Evolutionary conservation across 2,797 vertebrate species (phyloP).

Genomic region (Poeciliopsis infans): DNA sequence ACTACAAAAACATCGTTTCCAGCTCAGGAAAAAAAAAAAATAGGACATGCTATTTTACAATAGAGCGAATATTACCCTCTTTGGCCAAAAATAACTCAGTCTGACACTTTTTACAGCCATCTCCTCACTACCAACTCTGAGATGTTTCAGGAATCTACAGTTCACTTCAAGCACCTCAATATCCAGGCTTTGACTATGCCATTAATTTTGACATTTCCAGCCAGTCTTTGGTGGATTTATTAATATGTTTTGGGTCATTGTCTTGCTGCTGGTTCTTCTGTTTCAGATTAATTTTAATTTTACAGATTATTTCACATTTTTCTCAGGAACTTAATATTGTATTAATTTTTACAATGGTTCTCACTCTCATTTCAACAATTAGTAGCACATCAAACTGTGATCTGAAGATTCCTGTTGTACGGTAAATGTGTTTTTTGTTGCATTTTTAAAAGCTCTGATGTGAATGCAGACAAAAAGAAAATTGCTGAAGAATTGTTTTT

Average conservation of each 20-base stretch:
- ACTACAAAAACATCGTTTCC: not conserved
- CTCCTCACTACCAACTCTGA: not conserved
- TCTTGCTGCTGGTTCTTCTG: not conserved
- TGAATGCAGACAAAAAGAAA: not conserved
- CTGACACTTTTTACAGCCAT: not conserved
- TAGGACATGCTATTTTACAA: not conserved
- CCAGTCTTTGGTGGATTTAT: not conserved
- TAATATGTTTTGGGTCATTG: not conserved
- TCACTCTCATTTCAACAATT: not conserved
- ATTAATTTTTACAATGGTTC: not conserved
- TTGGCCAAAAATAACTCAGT: not conserved
- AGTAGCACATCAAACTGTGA: not conserved
- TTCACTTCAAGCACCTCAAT: not conserved
- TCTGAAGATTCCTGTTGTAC: too few species aligned
- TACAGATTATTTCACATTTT: not conserved
- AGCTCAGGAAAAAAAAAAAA: not conserved
- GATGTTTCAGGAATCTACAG: not conserved
- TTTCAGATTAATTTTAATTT: not conserved
- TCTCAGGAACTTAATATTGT: not conserved
- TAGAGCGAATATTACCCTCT: not conserved
- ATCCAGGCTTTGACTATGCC: not conserved
- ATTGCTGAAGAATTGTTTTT: too few species aligned
- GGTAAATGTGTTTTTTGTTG: not conserved
- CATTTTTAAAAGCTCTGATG: not conserved
- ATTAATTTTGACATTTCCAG: not conserved